Percentiles rank a stretch among this genome's conserved stretches.
Evolutionary conservation across 2,113 vertebrate species (phyloP).

Genomic region (Alaudala cheleensis): DNA sequence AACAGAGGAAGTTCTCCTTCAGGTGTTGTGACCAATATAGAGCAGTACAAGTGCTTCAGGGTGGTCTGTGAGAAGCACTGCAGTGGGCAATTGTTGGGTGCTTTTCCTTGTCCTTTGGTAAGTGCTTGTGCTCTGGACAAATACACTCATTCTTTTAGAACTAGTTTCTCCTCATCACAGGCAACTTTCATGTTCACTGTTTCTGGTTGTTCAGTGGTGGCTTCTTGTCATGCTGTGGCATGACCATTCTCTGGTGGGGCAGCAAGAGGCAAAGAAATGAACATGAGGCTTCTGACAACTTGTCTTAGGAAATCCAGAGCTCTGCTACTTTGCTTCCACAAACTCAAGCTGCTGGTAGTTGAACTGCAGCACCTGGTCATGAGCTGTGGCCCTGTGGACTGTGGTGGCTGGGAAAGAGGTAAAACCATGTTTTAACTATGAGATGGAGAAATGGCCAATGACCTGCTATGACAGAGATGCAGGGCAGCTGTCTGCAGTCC

Average conservation of each 20-base stretch:
- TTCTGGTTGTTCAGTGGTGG: background rate
- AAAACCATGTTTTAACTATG: background rate
- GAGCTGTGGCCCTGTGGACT: background rate
- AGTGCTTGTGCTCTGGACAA: background rate
- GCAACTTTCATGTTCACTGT: background rate
- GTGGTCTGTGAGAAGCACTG: background rate
- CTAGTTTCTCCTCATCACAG: accelerated
- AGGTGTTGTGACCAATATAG: background rate
- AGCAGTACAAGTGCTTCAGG: background rate
- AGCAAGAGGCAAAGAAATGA: background rate
- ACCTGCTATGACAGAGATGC: background rate
- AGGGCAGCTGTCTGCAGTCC: constrained; percentile 33
- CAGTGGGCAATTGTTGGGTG: background rate
- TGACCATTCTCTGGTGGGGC: background rate
- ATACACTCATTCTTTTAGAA: accelerated
- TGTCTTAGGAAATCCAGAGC: background rate
- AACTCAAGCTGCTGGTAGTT: background rate
- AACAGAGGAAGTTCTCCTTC: background rate
- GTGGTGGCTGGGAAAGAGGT: background rate
- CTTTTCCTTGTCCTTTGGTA: background rate
- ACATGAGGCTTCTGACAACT: background rate
- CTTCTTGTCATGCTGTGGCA: accelerated
- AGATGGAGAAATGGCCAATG: background rate
- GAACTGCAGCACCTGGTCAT: background rate
- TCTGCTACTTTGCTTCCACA: background rate